Conservation (phyloP, 2,113 vertebrate genomes). For the Gymnarchus niloticus region DNA sequence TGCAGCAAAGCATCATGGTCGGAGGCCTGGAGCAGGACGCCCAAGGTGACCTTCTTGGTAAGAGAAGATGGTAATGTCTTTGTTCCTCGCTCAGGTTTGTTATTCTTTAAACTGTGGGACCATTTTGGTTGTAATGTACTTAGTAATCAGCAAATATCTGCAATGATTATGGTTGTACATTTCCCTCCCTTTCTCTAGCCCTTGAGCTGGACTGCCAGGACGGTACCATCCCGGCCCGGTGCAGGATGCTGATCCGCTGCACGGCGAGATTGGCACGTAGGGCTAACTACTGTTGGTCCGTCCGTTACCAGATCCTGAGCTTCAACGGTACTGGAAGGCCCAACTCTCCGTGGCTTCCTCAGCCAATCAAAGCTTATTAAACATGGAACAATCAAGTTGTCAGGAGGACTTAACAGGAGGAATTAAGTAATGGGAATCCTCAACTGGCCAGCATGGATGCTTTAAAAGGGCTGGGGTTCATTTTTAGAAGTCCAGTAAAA, state of each 20-base stretch:
- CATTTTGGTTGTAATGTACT: not conserved
- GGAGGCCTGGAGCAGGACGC: conserved; percentile 35
- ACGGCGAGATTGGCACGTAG: conserved; percentile 55
- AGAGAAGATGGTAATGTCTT: conserved; percentile 25
- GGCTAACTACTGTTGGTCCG: conserved; percentile 69
- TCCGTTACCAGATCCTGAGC: conserved; percentile 66
- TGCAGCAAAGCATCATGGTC: conserved; percentile 62
- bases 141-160: not conserved
- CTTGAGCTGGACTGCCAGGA: conserved; percentile 67
- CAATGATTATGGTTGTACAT: not conserved
- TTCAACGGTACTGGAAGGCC: conserved; percentile 52
- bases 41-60: conserved; percentile 56
- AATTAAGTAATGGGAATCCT: not conserved
- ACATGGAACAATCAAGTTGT: not conserved
- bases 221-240: conserved; percentile 64
- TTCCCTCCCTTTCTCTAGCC: conserved; percentile 49
- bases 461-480: too few species aligned
- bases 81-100: not conserved
- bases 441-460: not conserved
- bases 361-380: not conserved
- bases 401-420: not conserved
- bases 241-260: conserved; percentile 56
- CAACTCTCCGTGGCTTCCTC: not conserved
- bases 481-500: too few species aligned
- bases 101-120: not conserved